Evolutionary conservation across 2,888 invertebrate genomes (phyloP).

Genomic region (Leptinotarsa peninsularis): DNA sequence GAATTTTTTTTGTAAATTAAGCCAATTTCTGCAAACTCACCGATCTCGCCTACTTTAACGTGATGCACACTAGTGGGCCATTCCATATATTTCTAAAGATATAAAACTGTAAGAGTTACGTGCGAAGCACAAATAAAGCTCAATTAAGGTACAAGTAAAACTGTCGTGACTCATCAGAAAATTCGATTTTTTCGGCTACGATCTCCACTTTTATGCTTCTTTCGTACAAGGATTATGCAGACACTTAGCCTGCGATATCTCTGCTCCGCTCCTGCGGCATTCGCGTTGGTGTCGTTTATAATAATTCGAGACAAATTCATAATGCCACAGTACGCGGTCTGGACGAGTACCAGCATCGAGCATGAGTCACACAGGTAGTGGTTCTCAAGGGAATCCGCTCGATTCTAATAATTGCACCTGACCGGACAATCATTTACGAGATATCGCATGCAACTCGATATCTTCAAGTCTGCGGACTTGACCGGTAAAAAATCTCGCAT

Average conservation of each 20-base stretch:
- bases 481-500: not conserved
- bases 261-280: slow-evolving; percentile 13
- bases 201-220: not conserved
- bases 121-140: too few species aligned
- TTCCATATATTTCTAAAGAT: too few species aligned
- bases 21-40: too few species aligned
- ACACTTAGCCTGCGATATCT: slow-evolving; percentile 7
- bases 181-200: not conserved
- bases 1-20: too few species aligned
- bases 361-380: slow-evolving; percentile 10
- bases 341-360: not conserved
- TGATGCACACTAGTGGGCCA: too few species aligned
- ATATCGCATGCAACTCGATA: slow-evolving; percentile 2
- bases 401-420: slow-evolving; percentile 18
- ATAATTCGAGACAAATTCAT: slow-evolving; percentile 30
- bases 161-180: too few species aligned
- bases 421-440: not conserved
- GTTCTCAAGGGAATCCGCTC: slow-evolving; percentile 20
- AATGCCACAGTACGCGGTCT: slow-evolving; percentile 22
- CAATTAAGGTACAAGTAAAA: too few species aligned
- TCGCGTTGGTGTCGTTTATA: slow-evolving; percentile 25
- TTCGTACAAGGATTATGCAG: not conserved
- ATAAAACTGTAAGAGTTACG: too few species aligned
- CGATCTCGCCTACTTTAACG: too few species aligned
- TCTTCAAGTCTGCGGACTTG: not conserved